A percentile compares a stretch with the other conserved stretches of the same genome.
Conservation (phyloP, 2,797 vertebrate species). For the Acridotheres tristis region DNA sequence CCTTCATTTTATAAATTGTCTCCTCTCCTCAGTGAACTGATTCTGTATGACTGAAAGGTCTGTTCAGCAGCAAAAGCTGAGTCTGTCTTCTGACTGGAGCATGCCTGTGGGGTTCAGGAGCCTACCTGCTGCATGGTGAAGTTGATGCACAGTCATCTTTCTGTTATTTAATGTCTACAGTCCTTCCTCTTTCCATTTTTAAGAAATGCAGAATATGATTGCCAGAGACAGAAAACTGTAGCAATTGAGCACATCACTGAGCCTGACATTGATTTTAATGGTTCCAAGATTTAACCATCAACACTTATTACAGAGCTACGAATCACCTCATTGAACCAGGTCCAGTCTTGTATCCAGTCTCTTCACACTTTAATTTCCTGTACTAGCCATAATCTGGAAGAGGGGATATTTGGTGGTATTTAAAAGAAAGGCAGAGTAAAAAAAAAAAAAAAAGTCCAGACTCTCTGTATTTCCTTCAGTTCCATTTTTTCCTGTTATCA, state of each 20-base stretch:
- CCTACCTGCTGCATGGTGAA: background rate
- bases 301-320: background rate
- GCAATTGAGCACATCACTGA: background rate
- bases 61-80: background rate
- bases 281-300: conserved; percentile 16
- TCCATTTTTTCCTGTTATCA: conserved; percentile 18
- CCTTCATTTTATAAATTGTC: background rate
- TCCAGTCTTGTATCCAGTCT: conserved; percentile 4
- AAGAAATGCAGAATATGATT: background rate
- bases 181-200: background rate
- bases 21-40: background rate
- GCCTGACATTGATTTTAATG: conserved; percentile 47
- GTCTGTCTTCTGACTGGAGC: background rate
- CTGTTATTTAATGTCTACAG: background rate
- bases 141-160: background rate
- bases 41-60: background rate
- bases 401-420: background rate
- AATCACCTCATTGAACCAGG: conserved; percentile 17
- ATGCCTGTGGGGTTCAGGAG: background rate
- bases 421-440: background rate
- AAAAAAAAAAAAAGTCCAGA: background rate
- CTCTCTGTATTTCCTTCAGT: background rate
- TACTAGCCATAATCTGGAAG: conserved; percentile 6
- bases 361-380: conserved; percentile 66
- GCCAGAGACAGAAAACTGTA: conserved; percentile 14